Evolutionary conservation across 2,888 invertebrate genomes (phyloP).

Genomic region (Thecocarcelia acutangulata): DNA sequence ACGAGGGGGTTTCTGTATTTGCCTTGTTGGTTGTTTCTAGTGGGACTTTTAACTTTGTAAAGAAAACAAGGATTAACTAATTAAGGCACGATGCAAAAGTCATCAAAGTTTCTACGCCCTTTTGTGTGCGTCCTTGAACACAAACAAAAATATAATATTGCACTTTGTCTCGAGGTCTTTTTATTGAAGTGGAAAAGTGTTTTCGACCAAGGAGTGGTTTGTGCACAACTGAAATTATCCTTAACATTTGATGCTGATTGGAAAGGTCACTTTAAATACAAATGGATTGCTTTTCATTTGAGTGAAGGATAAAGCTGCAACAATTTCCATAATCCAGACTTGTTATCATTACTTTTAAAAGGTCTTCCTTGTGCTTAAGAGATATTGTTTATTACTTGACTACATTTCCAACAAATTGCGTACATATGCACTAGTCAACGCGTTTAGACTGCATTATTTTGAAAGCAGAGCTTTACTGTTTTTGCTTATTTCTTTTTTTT

Average conservation of each 20-base stretch:
- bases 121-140: constrained; percentile 5
- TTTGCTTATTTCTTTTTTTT: too few species aligned
- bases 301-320: too few species aligned
- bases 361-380: too few species aligned
- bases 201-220: neutral
- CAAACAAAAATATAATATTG: neutral
- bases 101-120: neutral
- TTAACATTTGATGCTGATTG: neutral
- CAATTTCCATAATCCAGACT: too few species aligned
- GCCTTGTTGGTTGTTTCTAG: neutral
- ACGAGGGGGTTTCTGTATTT: neutral
- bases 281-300: too few species aligned
- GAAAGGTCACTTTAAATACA: too few species aligned
- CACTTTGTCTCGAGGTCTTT: constrained; percentile 10
- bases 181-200: neutral
- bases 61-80: constrained; percentile 21
- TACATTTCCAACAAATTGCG: too few species aligned
- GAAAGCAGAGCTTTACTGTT: too few species aligned
- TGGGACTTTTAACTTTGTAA: constrained; percentile 14
- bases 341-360: too few species aligned
- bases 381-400: too few species aligned
- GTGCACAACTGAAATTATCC: neutral
- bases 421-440: too few species aligned
- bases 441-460: too few species aligned
- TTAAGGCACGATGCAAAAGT: constrained; percentile 29